Evolutionary conservation across 2,113 vertebrate genomes (phyloP).

Genomic region (Limanda limanda): DNA sequence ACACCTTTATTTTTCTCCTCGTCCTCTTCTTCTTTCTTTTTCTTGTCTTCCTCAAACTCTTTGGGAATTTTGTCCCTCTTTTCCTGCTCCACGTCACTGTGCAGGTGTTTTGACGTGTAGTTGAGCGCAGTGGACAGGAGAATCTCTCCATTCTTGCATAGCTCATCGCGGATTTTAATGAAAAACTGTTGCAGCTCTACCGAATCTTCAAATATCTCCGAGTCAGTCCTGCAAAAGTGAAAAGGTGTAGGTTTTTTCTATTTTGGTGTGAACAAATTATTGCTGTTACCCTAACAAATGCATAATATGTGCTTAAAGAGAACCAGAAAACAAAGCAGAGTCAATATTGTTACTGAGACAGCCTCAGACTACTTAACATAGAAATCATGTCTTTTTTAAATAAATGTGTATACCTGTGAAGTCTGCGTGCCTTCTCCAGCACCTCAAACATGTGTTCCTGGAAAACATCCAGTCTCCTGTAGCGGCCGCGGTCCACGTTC

Average conservation of each 20-base stretch:
- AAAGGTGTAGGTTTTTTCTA: neutral
- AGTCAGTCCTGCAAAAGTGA: constrained; percentile 89
- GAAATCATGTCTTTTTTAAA: neutral
- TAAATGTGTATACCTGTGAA: constrained; percentile 87
- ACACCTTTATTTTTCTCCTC: constrained; percentile 89
- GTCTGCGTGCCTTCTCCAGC: constrained; percentile 92
- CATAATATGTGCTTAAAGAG: neutral
- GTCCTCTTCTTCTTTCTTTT: constrained; percentile 86
- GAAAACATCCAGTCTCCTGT: constrained; percentile 93
- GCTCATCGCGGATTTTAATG: constrained; percentile 96
- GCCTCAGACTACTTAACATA: neutral
- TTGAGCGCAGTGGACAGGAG: constrained; percentile 92
- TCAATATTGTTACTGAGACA: neutral
- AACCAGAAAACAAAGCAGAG: neutral
- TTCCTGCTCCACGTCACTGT: constrained; percentile 95
- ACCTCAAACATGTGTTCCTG: constrained; percentile 99
- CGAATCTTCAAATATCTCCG: constrained; percentile 96
- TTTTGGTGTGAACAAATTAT: neutral
- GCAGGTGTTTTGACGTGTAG: constrained; percentile 94
- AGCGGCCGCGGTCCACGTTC: constrained; percentile 94
- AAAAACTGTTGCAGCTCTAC: constrained; percentile 98
- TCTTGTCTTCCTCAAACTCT: constrained; percentile 96
- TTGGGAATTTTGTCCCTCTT: constrained; percentile 96
- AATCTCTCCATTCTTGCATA: constrained; percentile 99
- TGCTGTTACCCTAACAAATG: neutral